Conservation (phyloP, 1,140 invertebrate species). For the Trichonephila inaurata region DNA sequence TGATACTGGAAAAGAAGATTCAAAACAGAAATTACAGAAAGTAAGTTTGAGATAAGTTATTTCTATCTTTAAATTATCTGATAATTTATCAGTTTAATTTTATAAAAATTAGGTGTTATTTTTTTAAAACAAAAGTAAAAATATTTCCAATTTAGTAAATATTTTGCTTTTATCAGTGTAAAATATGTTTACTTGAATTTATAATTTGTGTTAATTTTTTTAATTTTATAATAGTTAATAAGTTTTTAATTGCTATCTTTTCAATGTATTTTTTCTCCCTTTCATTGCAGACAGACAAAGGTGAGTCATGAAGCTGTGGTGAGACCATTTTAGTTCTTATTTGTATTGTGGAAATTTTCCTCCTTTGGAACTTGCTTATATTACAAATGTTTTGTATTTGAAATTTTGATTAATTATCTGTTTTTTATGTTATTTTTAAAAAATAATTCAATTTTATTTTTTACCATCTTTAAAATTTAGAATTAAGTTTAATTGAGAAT, state of each 20-base stretch:
- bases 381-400: neutral
- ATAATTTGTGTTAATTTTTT: too few species aligned
- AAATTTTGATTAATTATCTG: too few species aligned
- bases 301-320: slow-evolving; percentile 38
- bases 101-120: neutral
- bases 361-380: neutral
- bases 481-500: too few species aligned
- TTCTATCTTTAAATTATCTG: neutral
- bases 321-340: neutral
- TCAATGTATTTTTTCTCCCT: slow-evolving; percentile 21
- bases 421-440: too few species aligned
- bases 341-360: neutral
- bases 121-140: neutral
- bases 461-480: too few species aligned
- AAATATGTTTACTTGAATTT: too few species aligned
- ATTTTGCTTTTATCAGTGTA: too few species aligned
- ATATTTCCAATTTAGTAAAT: neutral
- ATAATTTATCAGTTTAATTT: neutral
- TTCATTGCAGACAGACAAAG: slow-evolving; percentile 72
- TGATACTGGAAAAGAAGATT: slow-evolving; percentile 67
- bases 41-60: neutral
- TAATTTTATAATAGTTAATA: too few species aligned
- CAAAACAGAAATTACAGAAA: slow-evolving; percentile 73
- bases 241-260: neutral
- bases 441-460: too few species aligned